A percentile compares a stretch with the other conserved stretches of the same genome.
These are phyloP conservation scores for Sclerurus mexicanus DNA, from an alignment of 2,113 vertebrate genomes.

Conservation along the genomic window DNA sequence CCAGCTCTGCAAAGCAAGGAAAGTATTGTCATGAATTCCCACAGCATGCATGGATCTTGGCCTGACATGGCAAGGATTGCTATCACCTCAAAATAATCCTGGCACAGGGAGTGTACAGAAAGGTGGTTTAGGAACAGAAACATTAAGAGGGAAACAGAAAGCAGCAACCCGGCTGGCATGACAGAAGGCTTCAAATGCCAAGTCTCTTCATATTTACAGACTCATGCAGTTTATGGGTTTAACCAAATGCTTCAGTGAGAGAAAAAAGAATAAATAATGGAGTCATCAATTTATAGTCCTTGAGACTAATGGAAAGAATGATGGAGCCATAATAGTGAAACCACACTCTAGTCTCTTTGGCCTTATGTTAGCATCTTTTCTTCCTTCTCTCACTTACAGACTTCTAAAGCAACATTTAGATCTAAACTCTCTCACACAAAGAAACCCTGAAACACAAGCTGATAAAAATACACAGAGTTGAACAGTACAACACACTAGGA, in stretches of 20 bases:
- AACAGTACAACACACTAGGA: not conserved
- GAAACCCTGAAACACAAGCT: not conserved
- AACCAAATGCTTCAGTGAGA: not conserved
- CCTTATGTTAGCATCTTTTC: not conserved
- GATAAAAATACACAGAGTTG: not conserved
- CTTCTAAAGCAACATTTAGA: not conserved
- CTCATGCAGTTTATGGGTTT: not conserved
- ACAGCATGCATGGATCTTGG: not conserved
- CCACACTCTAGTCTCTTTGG: not conserved
- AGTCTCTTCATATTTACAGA: not conserved
- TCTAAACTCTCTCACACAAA: not conserved
- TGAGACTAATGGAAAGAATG: not conserved
- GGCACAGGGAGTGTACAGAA: not conserved
- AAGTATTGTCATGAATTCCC: not conserved
- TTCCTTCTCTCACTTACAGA: not conserved
- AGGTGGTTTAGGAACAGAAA: slow-evolving; percentile 25
- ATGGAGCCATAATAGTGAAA: not conserved
- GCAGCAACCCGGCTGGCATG: not conserved
- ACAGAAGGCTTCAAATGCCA: not conserved
- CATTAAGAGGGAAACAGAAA: not conserved
- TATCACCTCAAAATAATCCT: not conserved
- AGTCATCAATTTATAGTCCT: not conserved
- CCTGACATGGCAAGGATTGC: not conserved
- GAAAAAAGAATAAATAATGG: not conserved
- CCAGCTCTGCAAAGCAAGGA: not conserved